Evolutionary conservation across 1,140 invertebrate species (phyloP).

Genomic region (Zaprionus africanus): DNA sequence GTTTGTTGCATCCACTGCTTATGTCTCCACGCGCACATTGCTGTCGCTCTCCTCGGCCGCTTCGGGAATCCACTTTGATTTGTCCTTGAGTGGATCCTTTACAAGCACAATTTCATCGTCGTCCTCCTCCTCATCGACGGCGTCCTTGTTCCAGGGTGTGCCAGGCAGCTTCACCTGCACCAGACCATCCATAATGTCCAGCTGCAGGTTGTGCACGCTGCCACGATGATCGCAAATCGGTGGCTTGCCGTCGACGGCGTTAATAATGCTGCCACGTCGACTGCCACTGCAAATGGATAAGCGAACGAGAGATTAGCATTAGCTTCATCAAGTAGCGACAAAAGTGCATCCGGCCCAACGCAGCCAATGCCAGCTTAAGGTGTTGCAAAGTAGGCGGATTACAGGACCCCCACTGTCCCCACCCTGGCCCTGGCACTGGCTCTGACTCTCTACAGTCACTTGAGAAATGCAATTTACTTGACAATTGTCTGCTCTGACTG

Average conservation of each 20-base stretch:
- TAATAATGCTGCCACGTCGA: slow-evolving; percentile 65
- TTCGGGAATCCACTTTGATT: no score
- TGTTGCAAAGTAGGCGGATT: neutral
- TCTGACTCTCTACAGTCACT: neutral
- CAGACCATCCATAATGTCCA: slow-evolving; percentile 95
- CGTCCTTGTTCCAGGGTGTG: slow-evolving; percentile 85
- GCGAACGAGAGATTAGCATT: slow-evolving; percentile 1
- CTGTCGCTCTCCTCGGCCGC: slow-evolving; percentile 62
- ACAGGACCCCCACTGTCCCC: neutral
- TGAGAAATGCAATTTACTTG: neutral
- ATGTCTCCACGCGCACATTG: slow-evolving; percentile 83
- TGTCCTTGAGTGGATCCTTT: no score
- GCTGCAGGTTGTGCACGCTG: slow-evolving; percentile 91
- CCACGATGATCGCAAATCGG: slow-evolving; percentile 89
- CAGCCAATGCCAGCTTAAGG: neutral
- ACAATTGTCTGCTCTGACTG: neutral
- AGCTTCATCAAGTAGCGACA: neutral
- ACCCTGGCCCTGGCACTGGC: neutral
- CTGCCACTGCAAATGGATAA: slow-evolving; percentile 66
- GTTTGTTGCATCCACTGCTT: slow-evolving; percentile 40
- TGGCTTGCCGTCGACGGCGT: slow-evolving; percentile 85
- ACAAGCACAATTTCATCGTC: no score
- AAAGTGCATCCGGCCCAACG: neutral
- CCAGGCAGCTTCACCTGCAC: slow-evolving; percentile 84
- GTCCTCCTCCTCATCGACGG: slow-evolving; percentile 18